phyloP scores from a whole-genome alignment of 2,888 invertebrate species.

The Pegoplata infirma region DNA sequence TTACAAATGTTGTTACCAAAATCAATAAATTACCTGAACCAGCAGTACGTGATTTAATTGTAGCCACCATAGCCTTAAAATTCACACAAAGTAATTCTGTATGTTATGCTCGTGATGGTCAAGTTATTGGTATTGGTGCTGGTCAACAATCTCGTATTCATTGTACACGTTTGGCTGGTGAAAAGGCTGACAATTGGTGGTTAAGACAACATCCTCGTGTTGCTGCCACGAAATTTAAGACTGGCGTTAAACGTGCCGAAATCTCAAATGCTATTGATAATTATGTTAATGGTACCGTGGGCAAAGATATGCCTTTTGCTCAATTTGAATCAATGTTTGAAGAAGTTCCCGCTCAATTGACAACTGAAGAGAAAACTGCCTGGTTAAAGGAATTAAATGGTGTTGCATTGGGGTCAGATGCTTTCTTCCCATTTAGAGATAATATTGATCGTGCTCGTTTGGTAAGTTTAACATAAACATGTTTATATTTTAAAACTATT shows the following conservation, averaged over 20 bases:
- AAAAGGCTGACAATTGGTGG: slow-evolving; percentile 99
- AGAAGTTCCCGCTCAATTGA: slow-evolving; percentile 84
- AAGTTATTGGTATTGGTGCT: slow-evolving; percentile 97
- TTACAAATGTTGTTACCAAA: slow-evolving; percentile 88
- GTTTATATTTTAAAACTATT: neutral
- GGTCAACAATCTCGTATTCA: slow-evolving; percentile 99
- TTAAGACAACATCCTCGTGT: slow-evolving; percentile 94
- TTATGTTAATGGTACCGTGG: slow-evolving; percentile 94
- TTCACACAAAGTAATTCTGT: slow-evolving; percentile 99
- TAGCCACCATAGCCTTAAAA: slow-evolving; percentile 97
- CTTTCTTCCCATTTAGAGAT: slow-evolving; percentile 99
- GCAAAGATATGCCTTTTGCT: slow-evolving; percentile 88
- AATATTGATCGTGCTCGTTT: slow-evolving; percentile 95
- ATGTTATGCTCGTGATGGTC: slow-evolving; percentile 91
- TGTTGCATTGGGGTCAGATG: slow-evolving; percentile 95
- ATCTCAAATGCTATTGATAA: slow-evolving; percentile 97
- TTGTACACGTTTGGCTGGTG: slow-evolving; percentile 97
- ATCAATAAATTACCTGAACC: slow-evolving; percentile 84
- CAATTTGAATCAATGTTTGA: slow-evolving; percentile 84
- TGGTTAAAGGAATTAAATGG: slow-evolving; percentile 86
- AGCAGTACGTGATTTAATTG: slow-evolving; percentile 93
- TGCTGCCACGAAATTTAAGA: slow-evolving; percentile 88
- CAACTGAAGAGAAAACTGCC: slow-evolving; percentile 82
- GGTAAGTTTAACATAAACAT: slow-evolving; percentile 80
- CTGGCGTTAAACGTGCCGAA: slow-evolving; percentile 92